Evolutionary conservation across 2,888 invertebrate species (phyloP).

Genomic region (Hymenopus coronatus): DNA sequence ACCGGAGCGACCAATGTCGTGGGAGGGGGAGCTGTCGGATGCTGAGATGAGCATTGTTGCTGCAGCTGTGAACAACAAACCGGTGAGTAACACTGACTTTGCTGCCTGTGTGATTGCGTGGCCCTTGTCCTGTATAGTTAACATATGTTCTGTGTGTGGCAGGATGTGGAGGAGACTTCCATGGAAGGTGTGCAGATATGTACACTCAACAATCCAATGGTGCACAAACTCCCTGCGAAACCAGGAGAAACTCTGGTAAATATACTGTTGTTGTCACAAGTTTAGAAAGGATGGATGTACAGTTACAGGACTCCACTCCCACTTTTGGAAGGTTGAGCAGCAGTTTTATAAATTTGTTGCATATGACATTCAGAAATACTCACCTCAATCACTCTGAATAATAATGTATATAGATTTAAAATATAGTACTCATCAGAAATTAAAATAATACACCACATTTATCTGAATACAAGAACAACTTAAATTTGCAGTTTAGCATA

Average conservation of each 20-base stretch:
- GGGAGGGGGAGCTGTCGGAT: conserved; percentile 91
- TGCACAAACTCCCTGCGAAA: conserved; percentile 38
- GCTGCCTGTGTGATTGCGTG: too few species aligned
- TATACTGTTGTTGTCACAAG: too few species aligned
- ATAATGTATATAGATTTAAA: too few species aligned
- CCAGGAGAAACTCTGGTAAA: conserved; percentile 34
- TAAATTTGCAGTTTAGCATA: too few species aligned
- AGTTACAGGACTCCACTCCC: neutral
- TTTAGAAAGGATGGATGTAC: neutral
- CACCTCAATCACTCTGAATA: too few species aligned
- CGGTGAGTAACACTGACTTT: neutral
- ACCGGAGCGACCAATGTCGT: conserved; percentile 82
- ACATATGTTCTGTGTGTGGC: conserved; percentile 34
- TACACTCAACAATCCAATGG: conserved; percentile 36
- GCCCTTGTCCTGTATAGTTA: neutral
- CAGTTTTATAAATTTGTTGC: too few species aligned
- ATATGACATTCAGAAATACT: too few species aligned
- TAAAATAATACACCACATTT: too few species aligned
- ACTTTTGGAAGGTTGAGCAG: neutral
- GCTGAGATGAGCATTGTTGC: conserved; percentile 58
- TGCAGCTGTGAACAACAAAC: neutral
- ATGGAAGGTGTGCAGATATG: conserved; percentile 50
- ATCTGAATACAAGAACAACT: too few species aligned
- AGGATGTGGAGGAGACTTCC: conserved; percentile 50
- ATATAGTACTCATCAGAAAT: too few species aligned